Evolutionary conservation across 2,797 vertebrate species (phyloP), one percentile per base, ranked within the genome.

Genomic region (Hippoglossus hippoglossus): DNA sequence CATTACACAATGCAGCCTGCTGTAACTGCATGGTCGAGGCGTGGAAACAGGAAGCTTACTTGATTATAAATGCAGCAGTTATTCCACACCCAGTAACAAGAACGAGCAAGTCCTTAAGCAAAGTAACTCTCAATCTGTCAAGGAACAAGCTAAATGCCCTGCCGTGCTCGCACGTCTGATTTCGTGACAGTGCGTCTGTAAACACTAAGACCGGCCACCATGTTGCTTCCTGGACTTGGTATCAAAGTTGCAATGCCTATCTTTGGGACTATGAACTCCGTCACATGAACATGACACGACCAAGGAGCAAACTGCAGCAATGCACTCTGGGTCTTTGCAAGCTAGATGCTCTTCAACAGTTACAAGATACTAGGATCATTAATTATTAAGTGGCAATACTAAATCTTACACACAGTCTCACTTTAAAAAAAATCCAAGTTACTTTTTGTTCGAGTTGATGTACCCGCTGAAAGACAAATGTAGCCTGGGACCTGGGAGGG

Each of bases 231-330:
- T 80, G 25, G 56, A 56, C 52, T 55, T 44, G 49, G 56, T 67
- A 79, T 81, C 72, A 71, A 55, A 81, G 71, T 63, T 39, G 59
- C 63, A 36, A 39, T 9, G 75, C 47, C 90, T 85, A 86, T 90
- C 78, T 91, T 88, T 81, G 86, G 87, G 75, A 75, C 63, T 53
- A 19, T 83, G 77, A 86, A 90, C 79, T 74, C 73, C 19, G 47
- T 80, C 70, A 87, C 80, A 83, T 47, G 77, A 90, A 80, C 59
- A 71, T 73, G 88, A 92, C 65, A 89, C 86, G 76, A 68, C 26
- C 26, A 63, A 54, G 36, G 11, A 76, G 64, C 54, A 15, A 71
- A 67, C 59, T 26, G 71, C 18, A 61, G 41, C 51, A 53, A 62
- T 24, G 55, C 18, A 18, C 16, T 44, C 41, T 44, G 50, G 53